phyloP scores from a whole-genome alignment of 2,888 invertebrate genomes.

The Hetaerina titia region DNA sequence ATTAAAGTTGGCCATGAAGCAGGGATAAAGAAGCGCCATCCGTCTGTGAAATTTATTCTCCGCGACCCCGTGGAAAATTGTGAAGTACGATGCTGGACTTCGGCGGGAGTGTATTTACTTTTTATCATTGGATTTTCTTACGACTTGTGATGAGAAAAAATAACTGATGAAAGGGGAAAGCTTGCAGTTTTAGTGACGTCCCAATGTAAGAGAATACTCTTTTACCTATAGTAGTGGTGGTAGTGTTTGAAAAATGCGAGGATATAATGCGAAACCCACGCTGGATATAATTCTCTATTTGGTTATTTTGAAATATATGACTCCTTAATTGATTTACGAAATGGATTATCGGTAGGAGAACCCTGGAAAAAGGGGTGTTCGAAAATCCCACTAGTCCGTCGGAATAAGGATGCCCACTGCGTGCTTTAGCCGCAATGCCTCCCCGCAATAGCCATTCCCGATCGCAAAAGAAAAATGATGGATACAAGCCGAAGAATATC shows the following conservation, averaged over 20 bases:
- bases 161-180: not conserved
- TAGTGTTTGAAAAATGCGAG: too few relatives aligned
- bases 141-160: not conserved
- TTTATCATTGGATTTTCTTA: not conserved
- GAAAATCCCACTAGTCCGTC: not conserved
- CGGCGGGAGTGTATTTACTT: not conserved
- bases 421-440: not conserved
- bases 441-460: not conserved
- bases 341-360: too few relatives aligned
- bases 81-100: not conserved
- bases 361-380: too few relatives aligned
- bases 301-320: too few relatives aligned
- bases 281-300: too few relatives aligned
- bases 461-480: not conserved
- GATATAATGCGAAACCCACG: too few relatives aligned
- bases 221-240: too few relatives aligned
- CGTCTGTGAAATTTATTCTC: not conserved
- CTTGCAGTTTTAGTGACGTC: not conserved
- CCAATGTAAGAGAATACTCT: too few relatives aligned
- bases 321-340: too few relatives aligned
- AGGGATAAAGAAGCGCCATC: not conserved
- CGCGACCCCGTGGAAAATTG: not conserved
- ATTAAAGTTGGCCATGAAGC: not conserved
- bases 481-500: not conserved
- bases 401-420: not conserved